phyloP scores from a whole-genome alignment of 2,888 invertebrate species.

The Cephus spinipes region DNA sequence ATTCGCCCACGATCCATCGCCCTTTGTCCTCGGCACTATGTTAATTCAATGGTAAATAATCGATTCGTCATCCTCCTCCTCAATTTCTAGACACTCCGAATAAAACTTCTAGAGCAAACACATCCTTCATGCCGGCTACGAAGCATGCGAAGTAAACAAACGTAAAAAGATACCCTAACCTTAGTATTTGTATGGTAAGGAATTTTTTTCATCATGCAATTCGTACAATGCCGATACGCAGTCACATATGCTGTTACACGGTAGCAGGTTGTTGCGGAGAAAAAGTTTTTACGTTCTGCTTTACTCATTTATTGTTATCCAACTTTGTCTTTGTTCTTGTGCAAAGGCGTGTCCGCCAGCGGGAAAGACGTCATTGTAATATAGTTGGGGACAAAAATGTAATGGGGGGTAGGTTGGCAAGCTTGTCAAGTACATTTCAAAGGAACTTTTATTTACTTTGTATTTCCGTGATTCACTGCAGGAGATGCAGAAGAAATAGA shows the following conservation, averaged over 20 bases:
- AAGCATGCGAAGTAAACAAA: not conserved
- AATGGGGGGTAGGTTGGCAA: not conserved
- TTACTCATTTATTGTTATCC: not conserved
- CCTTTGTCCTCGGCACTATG: slow-evolving; percentile 1
- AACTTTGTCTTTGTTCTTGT: slow-evolving; percentile 1
- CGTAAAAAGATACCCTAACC: not conserved
- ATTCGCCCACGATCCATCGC: not conserved
- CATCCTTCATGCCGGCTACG: not conserved
- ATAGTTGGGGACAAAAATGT: not conserved
- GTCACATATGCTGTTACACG: not conserved
- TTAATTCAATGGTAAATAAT: slow-evolving; percentile 12
- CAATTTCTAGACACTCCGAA: not conserved
- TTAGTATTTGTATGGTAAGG: not conserved
- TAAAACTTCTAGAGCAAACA: not conserved
- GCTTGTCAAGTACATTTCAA: slow-evolving; percentile 9
- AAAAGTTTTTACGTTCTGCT: not conserved
- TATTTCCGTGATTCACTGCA: slow-evolving; percentile 10
- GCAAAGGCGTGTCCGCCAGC: not conserved
- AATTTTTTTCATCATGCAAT: not conserved
- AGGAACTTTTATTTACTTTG: slow-evolving; percentile 8
- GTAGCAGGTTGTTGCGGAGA: not conserved
- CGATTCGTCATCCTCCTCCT: slow-evolving; percentile 16
- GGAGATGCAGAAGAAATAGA: slow-evolving; percentile 6
- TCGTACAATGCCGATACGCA: not conserved
- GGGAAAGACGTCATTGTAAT: not conserved